phyloP scores from a whole-genome alignment of 2,113 vertebrate species.

The Okapia johnstoni region DNA sequence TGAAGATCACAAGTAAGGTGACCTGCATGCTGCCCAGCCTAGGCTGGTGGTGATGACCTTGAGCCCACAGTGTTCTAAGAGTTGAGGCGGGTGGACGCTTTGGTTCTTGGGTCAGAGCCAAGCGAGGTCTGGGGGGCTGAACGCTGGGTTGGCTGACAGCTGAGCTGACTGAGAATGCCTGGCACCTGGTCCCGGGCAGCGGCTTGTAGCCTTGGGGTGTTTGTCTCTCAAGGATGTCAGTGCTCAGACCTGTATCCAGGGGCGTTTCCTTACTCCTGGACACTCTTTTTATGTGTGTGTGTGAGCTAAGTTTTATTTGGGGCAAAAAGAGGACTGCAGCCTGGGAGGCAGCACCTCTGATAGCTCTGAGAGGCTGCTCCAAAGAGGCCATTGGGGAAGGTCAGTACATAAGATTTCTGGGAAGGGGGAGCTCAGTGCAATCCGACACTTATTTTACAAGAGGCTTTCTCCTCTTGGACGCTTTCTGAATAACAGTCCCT shows the following conservation, averaged over 20 bases:
- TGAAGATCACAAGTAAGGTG: slow-evolving; percentile 72
- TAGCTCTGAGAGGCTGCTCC: not conserved
- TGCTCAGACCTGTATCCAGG: rapidly evolving
- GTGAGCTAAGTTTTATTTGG: not conserved
- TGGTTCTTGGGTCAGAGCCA: not conserved
- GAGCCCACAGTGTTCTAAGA: not conserved
- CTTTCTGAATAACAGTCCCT: not conserved
- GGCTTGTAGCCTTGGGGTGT: not conserved
- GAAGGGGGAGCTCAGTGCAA: not conserved
- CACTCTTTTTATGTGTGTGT: not conserved
- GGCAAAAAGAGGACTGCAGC: not conserved
- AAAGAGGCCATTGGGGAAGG: rapidly evolving
- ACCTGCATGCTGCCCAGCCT: not conserved
- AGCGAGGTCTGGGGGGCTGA: not conserved
- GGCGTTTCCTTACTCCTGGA: rapidly evolving
- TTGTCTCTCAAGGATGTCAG: not conserved
- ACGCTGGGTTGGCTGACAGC: not conserved
- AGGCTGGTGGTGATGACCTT: not conserved
- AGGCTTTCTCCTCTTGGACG: not conserved
- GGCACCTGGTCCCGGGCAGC: not conserved
- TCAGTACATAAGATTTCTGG: not conserved
- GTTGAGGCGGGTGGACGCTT: rapidly evolving
- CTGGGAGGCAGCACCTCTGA: not conserved
- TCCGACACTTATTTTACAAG: not conserved
- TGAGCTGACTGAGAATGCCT: not conserved